Evolutionary conservation across 2,113 vertebrate genomes (phyloP).

Genomic region (Galemys pyrenaicus): DNA sequence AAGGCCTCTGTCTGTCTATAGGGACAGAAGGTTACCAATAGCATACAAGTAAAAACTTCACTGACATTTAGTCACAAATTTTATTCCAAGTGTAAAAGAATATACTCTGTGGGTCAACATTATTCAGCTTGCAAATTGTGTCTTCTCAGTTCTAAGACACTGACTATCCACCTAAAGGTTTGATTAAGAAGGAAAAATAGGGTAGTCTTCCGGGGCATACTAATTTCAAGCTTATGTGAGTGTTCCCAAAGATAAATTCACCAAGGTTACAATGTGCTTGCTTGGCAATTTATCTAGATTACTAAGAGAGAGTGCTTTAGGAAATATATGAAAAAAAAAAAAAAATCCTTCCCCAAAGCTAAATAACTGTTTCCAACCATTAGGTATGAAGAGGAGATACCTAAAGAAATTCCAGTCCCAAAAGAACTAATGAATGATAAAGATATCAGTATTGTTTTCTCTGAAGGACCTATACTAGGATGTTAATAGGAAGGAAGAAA

Average conservation of each 20-base stretch:
- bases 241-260: slow-evolving; percentile 75
- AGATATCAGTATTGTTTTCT: neutral
- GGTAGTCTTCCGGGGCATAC: slow-evolving; percentile 51
- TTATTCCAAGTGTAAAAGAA: slow-evolving; percentile 38
- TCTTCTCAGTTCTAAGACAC: slow-evolving; percentile 56
- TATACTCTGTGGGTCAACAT: neutral
- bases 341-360: neutral
- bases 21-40: slow-evolving; percentile 2
- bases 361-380: slow-evolving; percentile 9
- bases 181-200: slow-evolving; percentile 69
- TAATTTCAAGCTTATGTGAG: slow-evolving; percentile 75
- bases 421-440: slow-evolving; percentile 14
- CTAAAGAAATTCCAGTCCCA: neutral
- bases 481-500: neutral
- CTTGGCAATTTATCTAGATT: slow-evolving; percentile 78
- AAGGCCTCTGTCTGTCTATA: neutral
- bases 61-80: slow-evolving; percentile 60
- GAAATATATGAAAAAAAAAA: neutral
- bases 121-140: slow-evolving; percentile 61
- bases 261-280: slow-evolving; percentile 75
- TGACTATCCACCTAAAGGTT: slow-evolving; percentile 51
- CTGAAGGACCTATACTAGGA: neutral
- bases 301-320: slow-evolving; percentile 47
- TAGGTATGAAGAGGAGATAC: slow-evolving; percentile 6
- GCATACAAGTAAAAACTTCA: slow-evolving; percentile 8